A percentile compares a stretch with the other conserved stretches of the same genome.
Conservation (phyloP, 2,113 vertebrate genomes). For the Jaculus jaculus region DNA sequence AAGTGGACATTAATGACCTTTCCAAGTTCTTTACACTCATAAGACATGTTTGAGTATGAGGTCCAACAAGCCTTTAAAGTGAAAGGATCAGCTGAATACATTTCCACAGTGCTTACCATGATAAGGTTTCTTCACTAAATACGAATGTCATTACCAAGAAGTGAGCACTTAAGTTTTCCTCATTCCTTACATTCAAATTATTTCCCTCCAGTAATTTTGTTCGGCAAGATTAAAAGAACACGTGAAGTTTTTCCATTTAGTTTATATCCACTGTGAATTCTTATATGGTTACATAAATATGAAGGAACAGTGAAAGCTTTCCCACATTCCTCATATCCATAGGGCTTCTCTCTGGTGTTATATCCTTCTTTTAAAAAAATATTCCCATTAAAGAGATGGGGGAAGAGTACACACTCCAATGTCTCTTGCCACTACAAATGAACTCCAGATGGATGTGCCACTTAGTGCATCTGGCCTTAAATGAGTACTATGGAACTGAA, state of each 20-base stretch:
- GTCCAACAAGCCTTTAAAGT: neutral
- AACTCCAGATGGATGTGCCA: too few relatives aligned
- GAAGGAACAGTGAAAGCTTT: neutral
- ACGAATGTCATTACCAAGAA: neutral
- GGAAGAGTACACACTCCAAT: too few relatives aligned
- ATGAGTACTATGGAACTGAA: too few relatives aligned
- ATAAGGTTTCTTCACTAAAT: neutral
- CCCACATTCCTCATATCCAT: neutral
- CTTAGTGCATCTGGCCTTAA: too few relatives aligned
- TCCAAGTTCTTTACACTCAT: neutral
- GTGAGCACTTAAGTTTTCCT: neutral
- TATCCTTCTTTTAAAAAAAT: too few relatives aligned
- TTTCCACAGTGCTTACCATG: neutral
- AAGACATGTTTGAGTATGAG: neutral
- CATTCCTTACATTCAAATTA: neutral
- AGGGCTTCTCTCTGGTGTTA: neutral
- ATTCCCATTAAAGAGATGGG: too few relatives aligned
- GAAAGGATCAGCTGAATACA: neutral
- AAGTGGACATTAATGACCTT: neutral
- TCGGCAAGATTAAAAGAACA: neutral
- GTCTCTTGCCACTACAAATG: too few relatives aligned
- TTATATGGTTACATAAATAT: neutral
- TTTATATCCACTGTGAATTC: neutral
- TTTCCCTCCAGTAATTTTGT: neutral
- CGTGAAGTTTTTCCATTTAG: neutral